Evolutionary conservation across 2,113 vertebrate genomes (phyloP).

Genomic region (Alexandromys fortis): DNA sequence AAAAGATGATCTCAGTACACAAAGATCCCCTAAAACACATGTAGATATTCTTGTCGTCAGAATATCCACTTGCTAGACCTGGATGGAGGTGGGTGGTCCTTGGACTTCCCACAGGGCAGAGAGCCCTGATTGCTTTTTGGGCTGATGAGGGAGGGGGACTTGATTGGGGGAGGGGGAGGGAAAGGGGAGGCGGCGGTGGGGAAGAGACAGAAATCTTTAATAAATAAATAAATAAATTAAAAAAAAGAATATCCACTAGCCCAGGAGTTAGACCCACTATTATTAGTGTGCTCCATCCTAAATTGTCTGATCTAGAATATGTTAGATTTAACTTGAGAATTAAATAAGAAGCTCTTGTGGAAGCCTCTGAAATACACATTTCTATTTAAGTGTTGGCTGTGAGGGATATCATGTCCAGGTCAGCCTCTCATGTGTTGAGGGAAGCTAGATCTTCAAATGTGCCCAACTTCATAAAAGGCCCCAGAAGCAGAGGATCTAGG

Average conservation of each 20-base stretch:
- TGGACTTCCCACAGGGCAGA: too few relatives aligned
- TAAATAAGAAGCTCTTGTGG: neutral
- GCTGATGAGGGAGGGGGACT: too few relatives aligned
- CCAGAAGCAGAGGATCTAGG: neutral
- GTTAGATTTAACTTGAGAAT: neutral
- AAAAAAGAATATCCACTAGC: neutral
- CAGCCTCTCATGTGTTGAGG: neutral
- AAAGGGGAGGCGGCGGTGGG: too few relatives aligned
- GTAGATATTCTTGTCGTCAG: neutral
- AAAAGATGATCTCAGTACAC: too few relatives aligned
- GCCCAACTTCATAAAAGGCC: neutral
- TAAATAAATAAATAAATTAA: too few relatives aligned
- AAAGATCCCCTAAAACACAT: neutral
- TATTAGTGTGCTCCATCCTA: neutral
- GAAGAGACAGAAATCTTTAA: too few relatives aligned
- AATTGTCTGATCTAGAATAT: neutral
- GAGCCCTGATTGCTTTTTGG: too few relatives aligned
- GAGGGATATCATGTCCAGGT: neutral
- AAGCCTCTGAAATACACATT: neutral
- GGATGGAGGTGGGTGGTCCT: too few relatives aligned
- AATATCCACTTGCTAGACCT: neutral
- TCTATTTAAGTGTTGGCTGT: neutral
- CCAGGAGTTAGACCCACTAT: neutral
- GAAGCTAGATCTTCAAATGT: neutral
- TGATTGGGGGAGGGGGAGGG: too few relatives aligned